A percentile compares a stretch with the other conserved stretches of the same genome.
phyloP scores from a whole-genome alignment of 2,888 invertebrate genomes.

The Sphaerophoria rueppellii region DNA sequence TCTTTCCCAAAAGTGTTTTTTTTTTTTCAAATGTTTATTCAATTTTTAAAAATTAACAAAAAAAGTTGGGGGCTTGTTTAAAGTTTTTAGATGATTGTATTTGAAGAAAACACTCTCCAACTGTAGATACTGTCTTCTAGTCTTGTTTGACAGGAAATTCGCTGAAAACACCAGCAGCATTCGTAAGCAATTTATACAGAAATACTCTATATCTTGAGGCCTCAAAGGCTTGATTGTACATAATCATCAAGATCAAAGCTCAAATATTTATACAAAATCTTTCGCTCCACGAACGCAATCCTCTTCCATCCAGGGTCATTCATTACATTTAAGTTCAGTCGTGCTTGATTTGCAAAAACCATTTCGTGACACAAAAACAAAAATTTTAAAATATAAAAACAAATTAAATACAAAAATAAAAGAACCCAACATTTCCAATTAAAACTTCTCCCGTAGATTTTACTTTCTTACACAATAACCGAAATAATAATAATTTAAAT shows the following conservation, averaged over 20 bases:
- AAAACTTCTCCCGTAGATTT: slow-evolving; percentile 38
- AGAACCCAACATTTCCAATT: slow-evolving; percentile 27
- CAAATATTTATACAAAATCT: slow-evolving; percentile 27
- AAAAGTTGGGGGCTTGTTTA: too few relatives aligned
- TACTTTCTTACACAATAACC: slow-evolving; percentile 22
- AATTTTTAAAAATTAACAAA: too few relatives aligned
- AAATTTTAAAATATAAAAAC: slow-evolving; percentile 5
- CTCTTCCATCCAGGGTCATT: slow-evolving; percentile 28
- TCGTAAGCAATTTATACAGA: slow-evolving; percentile 12
- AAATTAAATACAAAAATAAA: neutral
- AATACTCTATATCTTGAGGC: neutral
- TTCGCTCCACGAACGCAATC: neutral
- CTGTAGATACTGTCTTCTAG: too few relatives aligned
- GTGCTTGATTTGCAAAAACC: slow-evolving; percentile 26
- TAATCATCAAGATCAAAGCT: slow-evolving; percentile 28
- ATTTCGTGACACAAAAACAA: slow-evolving; percentile 32
- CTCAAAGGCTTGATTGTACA: slow-evolving; percentile 21
- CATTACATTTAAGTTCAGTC: slow-evolving; percentile 27
- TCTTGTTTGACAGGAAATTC: too few relatives aligned
- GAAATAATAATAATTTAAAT: slow-evolving; percentile 33
- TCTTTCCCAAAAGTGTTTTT: neutral
- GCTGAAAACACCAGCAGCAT: neutral
- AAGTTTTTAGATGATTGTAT: too few relatives aligned
- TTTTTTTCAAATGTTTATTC: too few relatives aligned
- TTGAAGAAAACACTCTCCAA: too few relatives aligned